Percentiles rank a stretch among this genome's conserved stretches.
phyloP scores from a whole-genome alignment of 2,888 invertebrate genomes.

The Nephrotoma flavescens region DNA sequence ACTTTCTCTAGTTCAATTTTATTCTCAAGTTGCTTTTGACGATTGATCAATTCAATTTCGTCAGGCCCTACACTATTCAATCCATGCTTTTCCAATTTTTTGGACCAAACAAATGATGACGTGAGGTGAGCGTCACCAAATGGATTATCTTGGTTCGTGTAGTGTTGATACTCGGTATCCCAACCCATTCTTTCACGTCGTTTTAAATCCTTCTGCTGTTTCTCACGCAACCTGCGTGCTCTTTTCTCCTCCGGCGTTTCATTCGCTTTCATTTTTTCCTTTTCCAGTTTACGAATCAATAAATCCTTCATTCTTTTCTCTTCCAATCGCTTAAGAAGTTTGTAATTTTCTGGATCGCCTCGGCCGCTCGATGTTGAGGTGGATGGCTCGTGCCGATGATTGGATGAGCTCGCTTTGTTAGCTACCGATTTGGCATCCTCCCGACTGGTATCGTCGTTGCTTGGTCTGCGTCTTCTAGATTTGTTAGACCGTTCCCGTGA shows the following conservation, averaged over 20 bases:
- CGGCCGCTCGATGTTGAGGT: neutral
- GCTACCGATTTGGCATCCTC: neutral
- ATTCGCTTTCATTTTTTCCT: conserved; percentile 66
- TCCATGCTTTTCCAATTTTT: conserved; percentile 91
- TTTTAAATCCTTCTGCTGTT: conserved; percentile 77
- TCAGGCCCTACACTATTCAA: conserved; percentile 59
- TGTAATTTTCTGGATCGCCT: conserved; percentile 16
- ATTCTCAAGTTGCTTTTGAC: conserved; percentile 82
- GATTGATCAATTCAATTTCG: conserved; percentile 66
- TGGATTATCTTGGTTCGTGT: conserved; percentile 96
- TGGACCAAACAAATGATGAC: conserved; percentile 92
- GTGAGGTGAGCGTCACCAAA: conserved; percentile 94
- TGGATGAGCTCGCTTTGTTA: neutral
- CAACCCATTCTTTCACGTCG: conserved; percentile 90
- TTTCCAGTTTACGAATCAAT: conserved; percentile 50
- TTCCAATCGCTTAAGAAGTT: conserved; percentile 56
- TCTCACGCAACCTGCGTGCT: conserved; percentile 69
- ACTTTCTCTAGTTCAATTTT: conserved; percentile 86
- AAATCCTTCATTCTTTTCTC: conserved; percentile 49
- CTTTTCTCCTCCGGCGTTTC: conserved; percentile 95
- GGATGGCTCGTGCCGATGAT: neutral
- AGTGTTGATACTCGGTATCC: conserved; percentile 93
- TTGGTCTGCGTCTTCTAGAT: neutral
- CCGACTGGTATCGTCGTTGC: neutral
- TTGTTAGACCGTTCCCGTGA: neutral